Evolutionary conservation across 1,140 invertebrate species (phyloP).

Genomic region (Drosophila truncata): DNA sequence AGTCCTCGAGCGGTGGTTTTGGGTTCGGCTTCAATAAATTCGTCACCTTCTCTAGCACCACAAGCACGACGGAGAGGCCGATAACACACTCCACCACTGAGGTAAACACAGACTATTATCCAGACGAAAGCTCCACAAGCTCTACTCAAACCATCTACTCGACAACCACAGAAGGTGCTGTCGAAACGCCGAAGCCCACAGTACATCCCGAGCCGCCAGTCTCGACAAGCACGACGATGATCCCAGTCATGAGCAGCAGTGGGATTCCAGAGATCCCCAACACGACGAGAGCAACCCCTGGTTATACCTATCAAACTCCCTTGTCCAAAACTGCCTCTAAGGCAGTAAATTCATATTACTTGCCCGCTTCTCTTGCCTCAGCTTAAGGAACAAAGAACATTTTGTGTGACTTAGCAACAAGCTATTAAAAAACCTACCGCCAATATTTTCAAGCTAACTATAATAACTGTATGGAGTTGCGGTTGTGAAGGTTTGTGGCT

Average conservation of each 20-base stretch:
- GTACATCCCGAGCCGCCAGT: conserved; percentile 65
- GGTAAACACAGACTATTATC: conserved; percentile 75
- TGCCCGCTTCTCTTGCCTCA: conserved; percentile 44
- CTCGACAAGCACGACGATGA: conserved; percentile 38
- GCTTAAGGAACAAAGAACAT: background rate
- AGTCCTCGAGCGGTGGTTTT: conserved; percentile 52
- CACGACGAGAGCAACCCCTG: conserved; percentile 15
- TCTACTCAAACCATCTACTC: conserved; percentile 71
- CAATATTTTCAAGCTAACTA: conserved; percentile 20
- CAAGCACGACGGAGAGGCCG: conserved; percentile 53
- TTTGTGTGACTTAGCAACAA: background rate
- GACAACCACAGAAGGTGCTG: conserved; percentile 67
- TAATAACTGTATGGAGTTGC: conserved; percentile 2
- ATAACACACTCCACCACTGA: conserved; percentile 59
- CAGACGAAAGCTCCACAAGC: conserved; percentile 63
- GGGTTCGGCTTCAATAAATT: conserved; percentile 54
- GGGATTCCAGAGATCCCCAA: conserved; percentile 8
- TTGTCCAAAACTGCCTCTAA: conserved; percentile 10
- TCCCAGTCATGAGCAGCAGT: conserved; percentile 20
- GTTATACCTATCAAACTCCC: conserved; percentile 47
- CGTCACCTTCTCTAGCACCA: conserved; percentile 25
- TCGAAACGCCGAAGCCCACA: conserved; percentile 66
- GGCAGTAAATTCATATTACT: conserved; percentile 34
- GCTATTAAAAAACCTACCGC: conserved; percentile 12
- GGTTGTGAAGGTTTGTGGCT: conserved; percentile 19